Evolutionary conservation across 1,140 invertebrate species (phyloP).

Genomic region (Neotoxoptera formosana): DNA sequence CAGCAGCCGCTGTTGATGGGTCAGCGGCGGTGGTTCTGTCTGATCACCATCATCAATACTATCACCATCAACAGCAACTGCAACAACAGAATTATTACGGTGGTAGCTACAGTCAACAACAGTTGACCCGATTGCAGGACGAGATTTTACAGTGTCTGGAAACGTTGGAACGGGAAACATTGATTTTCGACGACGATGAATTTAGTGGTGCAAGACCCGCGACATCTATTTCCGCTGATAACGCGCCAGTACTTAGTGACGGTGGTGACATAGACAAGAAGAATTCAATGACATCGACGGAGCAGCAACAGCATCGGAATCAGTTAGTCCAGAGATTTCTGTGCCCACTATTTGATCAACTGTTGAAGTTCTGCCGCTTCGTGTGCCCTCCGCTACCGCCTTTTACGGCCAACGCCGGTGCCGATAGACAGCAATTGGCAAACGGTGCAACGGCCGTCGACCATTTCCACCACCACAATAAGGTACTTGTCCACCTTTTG

Average conservation of each 20-base stretch:
- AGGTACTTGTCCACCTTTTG: not conserved
- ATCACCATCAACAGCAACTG: not conserved
- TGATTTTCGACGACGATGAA: slow-evolving; percentile 62
- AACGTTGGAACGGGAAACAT: slow-evolving; percentile 74
- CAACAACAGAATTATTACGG: slow-evolving; percentile 74
- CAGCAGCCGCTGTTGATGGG: slow-evolving; percentile 74
- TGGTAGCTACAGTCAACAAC: slow-evolving; percentile 5
- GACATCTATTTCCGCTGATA: not conserved
- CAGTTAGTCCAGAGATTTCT: slow-evolving; percentile 69
- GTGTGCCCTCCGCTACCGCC: not conserved
- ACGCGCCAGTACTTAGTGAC: not conserved
- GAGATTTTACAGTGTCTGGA: slow-evolving; percentile 82
- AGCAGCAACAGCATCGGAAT: not conserved
- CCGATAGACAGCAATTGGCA: not conserved
- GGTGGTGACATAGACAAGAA: not conserved
- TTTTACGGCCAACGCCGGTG: not conserved
- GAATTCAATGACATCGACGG: not conserved
- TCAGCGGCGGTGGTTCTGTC: not conserved
- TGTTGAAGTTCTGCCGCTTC: slow-evolving; percentile 72
- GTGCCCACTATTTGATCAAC: slow-evolving; percentile 80
- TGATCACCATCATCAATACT: slow-evolving; percentile 36
- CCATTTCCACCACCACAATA: slow-evolving; percentile 17
- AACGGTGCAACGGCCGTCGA: not conserved
- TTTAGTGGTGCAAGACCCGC: not conserved
- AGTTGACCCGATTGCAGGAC: slow-evolving; percentile 82